These are phyloP conservation scores for Notoglanidium macrostoma DNA, from an alignment of 2,797 vertebrate genomes.

Conservation along the genomic window DNA sequence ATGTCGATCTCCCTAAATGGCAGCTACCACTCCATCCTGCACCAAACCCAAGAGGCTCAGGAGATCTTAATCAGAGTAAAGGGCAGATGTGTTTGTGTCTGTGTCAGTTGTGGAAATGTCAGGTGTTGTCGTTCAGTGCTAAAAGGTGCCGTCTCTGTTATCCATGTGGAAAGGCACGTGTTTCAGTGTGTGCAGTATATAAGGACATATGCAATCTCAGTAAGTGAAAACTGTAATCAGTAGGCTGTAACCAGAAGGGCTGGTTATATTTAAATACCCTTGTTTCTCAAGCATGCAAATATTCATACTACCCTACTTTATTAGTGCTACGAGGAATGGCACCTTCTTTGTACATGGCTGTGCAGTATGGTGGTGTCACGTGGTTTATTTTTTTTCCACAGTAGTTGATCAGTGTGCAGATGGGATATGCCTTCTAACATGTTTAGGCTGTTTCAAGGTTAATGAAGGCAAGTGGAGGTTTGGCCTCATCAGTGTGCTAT, in stretches of 20 bases:
- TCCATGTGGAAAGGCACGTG: conserved; percentile 56
- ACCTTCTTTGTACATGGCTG: conserved; percentile 37
- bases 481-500: conserved; percentile 1
- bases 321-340: conserved; percentile 39
- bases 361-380: conserved; percentile 45
- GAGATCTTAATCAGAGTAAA: conserved; percentile 38
- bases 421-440: conserved; percentile 1
- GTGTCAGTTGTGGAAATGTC: conserved; percentile 49
- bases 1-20: conserved; percentile 45
- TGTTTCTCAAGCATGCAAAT: conserved; percentile 50
- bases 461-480: conserved; percentile 25
- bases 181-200: conserved; percentile 55
- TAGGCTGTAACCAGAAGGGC: conserved; percentile 21
- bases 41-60: conserved; percentile 41
- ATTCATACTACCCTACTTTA: conserved; percentile 37
- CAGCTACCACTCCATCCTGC: conserved; percentile 53
- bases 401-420: conserved; percentile 37
- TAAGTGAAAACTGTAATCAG: conserved; percentile 31
- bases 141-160: conserved; percentile 41
- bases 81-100: conserved; percentile 48
- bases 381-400: background rate
- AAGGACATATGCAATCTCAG: conserved; percentile 62
- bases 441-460: background rate
- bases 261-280: conserved; percentile 49
- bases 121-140: conserved; percentile 50